Conservation (phyloP, 2,888 invertebrate species). For the Prostheceraeus crozeri region DNA sequence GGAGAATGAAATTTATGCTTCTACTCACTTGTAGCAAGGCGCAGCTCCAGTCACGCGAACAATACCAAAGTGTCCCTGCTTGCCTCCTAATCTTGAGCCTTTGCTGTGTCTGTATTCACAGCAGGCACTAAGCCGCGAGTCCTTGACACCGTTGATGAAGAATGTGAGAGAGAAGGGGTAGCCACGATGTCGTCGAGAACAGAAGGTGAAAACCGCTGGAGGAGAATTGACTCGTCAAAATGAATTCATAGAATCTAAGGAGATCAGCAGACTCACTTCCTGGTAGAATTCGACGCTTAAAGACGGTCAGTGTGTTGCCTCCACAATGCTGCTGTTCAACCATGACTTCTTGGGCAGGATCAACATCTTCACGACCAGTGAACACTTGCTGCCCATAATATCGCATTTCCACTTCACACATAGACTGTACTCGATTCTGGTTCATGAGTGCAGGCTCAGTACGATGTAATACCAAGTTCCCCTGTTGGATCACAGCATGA, state of each 20-base stretch:
- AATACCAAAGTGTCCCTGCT: conserved; percentile 56
- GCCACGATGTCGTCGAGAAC: conserved; percentile 55
- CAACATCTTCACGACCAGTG: conserved; percentile 47
- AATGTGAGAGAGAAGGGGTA: conserved; percentile 58
- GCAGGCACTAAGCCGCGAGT: conserved; percentile 57
- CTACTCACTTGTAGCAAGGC: conserved; percentile 54
- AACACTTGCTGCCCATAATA: conserved; percentile 47
- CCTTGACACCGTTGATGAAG: conserved; percentile 55
- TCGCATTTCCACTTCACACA: conserved; percentile 51
- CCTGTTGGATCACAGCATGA: conserved; percentile 41
- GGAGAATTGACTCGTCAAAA: neutral
- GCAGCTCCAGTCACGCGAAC: conserved; percentile 50
- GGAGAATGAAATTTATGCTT: too few relatives aligned
- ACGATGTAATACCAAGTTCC: conserved; percentile 45
- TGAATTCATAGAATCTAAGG: neutral
- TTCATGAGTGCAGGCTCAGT: conserved; percentile 49
- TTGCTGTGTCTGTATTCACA: conserved; percentile 57
- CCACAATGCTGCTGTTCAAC: conserved; percentile 58
- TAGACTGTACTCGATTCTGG: conserved; percentile 47
- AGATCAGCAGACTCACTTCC: conserved; percentile 42
- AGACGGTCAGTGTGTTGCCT: conserved; percentile 55
- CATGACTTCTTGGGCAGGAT: conserved; percentile 49
- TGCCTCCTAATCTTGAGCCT: conserved; percentile 55
- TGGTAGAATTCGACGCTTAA: conserved; percentile 48
- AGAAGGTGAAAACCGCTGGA: conserved; percentile 55